Evolutionary conservation across 2,113 vertebrate species (phyloP).

Genomic region (Cochlearius cochlearius): DNA sequence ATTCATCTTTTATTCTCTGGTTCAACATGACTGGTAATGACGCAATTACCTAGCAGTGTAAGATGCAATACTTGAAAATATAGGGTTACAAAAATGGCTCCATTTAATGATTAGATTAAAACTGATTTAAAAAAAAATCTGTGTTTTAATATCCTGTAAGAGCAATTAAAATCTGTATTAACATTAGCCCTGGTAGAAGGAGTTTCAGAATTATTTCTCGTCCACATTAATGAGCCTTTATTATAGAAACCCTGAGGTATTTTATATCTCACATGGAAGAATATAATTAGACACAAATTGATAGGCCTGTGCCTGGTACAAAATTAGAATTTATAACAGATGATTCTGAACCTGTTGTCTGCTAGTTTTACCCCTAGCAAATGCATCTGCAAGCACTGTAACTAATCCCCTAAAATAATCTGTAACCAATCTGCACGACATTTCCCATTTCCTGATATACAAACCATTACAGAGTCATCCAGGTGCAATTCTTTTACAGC

Average conservation of each 20-base stretch:
- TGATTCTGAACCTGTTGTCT: constrained; percentile 62
- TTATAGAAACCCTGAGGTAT: constrained; percentile 73
- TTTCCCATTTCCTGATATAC: constrained; percentile 42
- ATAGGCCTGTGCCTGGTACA: constrained; percentile 62
- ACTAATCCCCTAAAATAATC: constrained; percentile 71
- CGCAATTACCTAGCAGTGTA: background rate
- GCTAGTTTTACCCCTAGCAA: constrained; percentile 46
- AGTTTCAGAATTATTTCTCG: constrained; percentile 71
- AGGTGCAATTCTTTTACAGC: constrained; percentile 55
- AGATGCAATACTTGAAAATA: constrained; percentile 25
- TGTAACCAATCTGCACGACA: constrained; percentile 47
- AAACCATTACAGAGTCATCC: constrained; percentile 55
- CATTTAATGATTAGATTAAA: constrained; percentile 59
- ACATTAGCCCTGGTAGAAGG: constrained; percentile 69
- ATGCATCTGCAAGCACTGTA: constrained; percentile 51
- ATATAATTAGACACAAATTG: constrained; percentile 77
- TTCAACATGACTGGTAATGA: constrained; percentile 17
- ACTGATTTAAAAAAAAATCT: background rate
- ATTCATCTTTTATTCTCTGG: background rate
- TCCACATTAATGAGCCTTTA: constrained; percentile 73
- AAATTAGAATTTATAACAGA: constrained; percentile 70
- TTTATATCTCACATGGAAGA: constrained; percentile 74
- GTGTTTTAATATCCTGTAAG: constrained; percentile 67
- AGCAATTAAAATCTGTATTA: constrained; percentile 74
- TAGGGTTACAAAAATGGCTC: constrained; percentile 39